Evolutionary conservation across 2,113 vertebrate species (phyloP).

Genomic region (Centrocercus urophasianus): DNA sequence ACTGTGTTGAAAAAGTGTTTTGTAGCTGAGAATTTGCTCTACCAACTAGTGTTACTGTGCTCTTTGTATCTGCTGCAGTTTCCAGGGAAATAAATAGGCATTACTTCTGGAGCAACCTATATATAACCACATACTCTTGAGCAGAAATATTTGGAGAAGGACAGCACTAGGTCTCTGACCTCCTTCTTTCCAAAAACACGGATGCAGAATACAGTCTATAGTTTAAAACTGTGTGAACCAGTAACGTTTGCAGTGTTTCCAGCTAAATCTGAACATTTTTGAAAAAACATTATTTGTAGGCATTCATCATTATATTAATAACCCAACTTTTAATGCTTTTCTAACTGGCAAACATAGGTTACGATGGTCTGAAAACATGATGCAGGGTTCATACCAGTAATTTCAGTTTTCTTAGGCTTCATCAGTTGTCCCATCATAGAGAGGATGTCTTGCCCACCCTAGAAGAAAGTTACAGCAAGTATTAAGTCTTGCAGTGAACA

Average conservation of each 20-base stretch:
- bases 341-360: not conserved
- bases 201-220: not conserved
- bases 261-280: not conserved
- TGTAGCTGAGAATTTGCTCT: not conserved
- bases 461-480: not conserved
- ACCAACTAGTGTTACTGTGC: not conserved
- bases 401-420: slow-evolving; percentile 99
- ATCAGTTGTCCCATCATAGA: slow-evolving; percentile 99
- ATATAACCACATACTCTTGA: not conserved
- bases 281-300: not conserved
- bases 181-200: not conserved
- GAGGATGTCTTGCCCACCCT: slow-evolving; percentile 98
- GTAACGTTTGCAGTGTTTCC: not conserved
- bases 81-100: too few species aligned
- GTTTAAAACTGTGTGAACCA: not conserved
- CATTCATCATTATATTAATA: not conserved
- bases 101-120: too few species aligned
- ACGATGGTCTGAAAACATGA: not conserved
- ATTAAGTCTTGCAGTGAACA: not conserved
- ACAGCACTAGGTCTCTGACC: not conserved
- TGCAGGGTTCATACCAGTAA: slow-evolving; percentile 85
- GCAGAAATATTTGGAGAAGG: not conserved
- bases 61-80: not conserved
- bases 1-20: not conserved
- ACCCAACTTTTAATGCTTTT: not conserved